phyloP scores from a whole-genome alignment of 2,797 vertebrate genomes.

The Miichthys miiuy region DNA sequence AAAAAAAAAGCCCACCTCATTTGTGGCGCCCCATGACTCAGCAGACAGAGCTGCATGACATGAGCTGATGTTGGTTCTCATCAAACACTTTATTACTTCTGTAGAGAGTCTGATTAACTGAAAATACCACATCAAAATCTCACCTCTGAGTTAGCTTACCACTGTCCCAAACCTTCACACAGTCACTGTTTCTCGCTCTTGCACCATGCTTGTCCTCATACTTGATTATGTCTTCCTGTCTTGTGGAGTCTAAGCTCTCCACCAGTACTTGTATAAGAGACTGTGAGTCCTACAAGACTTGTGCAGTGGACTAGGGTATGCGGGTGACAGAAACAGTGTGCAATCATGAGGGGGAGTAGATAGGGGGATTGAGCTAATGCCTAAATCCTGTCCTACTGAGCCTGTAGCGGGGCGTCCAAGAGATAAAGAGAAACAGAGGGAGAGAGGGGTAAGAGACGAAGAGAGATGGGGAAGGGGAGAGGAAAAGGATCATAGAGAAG shows the following conservation, averaged over 20 bases:
- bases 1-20: conserved; percentile 37
- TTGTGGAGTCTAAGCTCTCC: conserved; percentile 55
- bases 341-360: conserved; percentile 75
- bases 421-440: conserved; percentile 74
- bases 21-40: conserved; percentile 69
- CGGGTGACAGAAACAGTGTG: conserved; percentile 76
- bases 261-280: conserved; percentile 51
- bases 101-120: conserved; percentile 37
- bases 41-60: conserved; percentile 45
- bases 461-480: conserved; percentile 26
- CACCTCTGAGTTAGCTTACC: conserved; percentile 27
- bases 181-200: conserved; percentile 17
- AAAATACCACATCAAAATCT: conserved; percentile 37
- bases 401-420: conserved; percentile 67
- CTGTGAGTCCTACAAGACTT: conserved; percentile 57
- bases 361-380: conserved; percentile 80
- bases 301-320: conserved; percentile 62
- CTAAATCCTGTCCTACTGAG: conserved; percentile 80
- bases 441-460: conserved; percentile 41
- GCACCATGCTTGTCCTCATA: conserved; percentile 28
- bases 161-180: conserved; percentile 11
- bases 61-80: conserved; percentile 37
- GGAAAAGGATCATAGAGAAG: conserved; percentile 32
- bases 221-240: conserved; percentile 59
- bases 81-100: conserved; percentile 55